Evolutionary conservation across 2,113 vertebrate genomes (phyloP).

Genomic region (Neolamprologus longior): DNA sequence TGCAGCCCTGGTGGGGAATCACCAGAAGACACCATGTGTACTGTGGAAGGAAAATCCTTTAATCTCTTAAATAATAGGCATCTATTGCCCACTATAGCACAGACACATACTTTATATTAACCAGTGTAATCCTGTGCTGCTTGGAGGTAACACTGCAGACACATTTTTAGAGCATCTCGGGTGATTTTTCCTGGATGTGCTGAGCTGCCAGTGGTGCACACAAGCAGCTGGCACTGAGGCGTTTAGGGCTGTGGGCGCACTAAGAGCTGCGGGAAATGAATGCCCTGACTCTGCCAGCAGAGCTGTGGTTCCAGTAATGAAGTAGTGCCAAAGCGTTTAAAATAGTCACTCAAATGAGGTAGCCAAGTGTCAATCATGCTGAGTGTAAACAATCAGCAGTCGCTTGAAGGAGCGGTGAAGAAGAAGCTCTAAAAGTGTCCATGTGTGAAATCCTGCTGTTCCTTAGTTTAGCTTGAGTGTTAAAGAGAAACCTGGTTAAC

Average conservation of each 20-base stretch:
- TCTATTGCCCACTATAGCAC: background rate
- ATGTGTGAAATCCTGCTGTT: background rate
- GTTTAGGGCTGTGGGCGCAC: background rate
- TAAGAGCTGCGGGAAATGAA: conserved; percentile 14
- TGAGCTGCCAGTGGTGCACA: background rate
- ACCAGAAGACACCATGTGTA: background rate
- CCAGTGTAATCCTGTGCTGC: background rate
- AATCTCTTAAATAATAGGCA: background rate
- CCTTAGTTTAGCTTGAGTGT: background rate
- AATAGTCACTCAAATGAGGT: conserved; percentile 8
- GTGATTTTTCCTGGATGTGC: background rate
- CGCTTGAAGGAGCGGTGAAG: background rate
- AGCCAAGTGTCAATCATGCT: conserved; percentile 1
- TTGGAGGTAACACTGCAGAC: background rate
- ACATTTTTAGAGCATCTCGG: background rate
- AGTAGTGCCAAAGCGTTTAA: conserved; percentile 34
- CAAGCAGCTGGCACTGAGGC: conserved; percentile 5
- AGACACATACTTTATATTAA: background rate
- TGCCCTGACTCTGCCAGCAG: conserved; percentile 9
- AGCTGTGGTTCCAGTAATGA: conserved; percentile 30
- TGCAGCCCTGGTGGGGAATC: background rate
- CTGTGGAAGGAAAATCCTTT: background rate
- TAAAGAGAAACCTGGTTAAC: background rate
- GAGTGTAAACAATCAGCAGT: background rate
- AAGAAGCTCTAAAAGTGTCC: background rate